These are phyloP conservation scores for Ursus arctos DNA, from an alignment of 2,113 vertebrate genomes.

Conservation along the genomic window DNA sequence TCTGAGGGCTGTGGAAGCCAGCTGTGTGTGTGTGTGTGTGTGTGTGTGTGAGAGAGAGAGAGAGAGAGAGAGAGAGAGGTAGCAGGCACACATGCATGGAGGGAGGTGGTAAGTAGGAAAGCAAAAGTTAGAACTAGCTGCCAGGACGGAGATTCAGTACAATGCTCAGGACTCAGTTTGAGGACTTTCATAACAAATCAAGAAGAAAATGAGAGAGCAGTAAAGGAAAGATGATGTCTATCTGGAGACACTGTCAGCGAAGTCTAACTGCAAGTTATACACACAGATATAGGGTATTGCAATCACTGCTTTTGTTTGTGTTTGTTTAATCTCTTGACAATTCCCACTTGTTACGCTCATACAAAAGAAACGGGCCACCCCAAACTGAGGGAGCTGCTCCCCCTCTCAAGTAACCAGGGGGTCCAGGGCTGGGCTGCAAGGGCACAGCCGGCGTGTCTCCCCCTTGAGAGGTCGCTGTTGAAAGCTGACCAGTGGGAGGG, in stretches of 20 bases:
- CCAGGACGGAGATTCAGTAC: not conserved
- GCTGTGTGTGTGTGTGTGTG: fast-evolving
- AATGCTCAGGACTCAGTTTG: not conserved
- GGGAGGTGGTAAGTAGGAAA: not conserved
- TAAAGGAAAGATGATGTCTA: not conserved
- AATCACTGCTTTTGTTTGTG: not conserved
- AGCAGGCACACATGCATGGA: not conserved
- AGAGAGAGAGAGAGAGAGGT: too few species aligned
- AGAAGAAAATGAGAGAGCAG: not conserved
- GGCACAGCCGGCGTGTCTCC: fast-evolving
- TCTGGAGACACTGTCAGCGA: not conserved
- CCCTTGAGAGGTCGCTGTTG: too few species aligned
- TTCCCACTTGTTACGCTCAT: not conserved
- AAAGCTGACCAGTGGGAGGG: not conserved
- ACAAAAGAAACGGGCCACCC: too few species aligned
- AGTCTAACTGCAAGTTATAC: not conserved
- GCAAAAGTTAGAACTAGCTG: not conserved
- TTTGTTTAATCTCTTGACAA: not conserved
- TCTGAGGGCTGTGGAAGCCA: not conserved
- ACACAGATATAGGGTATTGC: too few species aligned
- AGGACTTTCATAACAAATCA: not conserved
- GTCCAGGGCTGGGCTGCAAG: not conserved
- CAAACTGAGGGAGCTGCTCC: not conserved
- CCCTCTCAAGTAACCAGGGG: not conserved
- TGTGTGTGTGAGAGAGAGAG: too few species aligned